Evolutionary conservation across 2,113 vertebrate species (phyloP).

Genomic region (Scalopus aquaticus): DNA sequence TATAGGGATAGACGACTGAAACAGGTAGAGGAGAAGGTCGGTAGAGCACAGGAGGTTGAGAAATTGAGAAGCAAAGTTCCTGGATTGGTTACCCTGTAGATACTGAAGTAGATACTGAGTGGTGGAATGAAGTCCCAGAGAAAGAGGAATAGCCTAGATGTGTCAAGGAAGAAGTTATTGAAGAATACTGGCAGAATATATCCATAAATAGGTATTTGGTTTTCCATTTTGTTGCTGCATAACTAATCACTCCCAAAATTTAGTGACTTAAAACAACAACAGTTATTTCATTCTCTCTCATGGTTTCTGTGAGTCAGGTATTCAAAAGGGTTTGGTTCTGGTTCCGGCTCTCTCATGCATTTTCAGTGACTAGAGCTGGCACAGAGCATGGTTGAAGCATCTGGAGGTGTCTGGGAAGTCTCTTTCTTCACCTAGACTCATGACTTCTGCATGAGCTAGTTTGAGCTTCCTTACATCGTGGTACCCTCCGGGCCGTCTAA

Average conservation of each 20-base stretch:
- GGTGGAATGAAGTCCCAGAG: not conserved
- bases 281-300: not conserved
- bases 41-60: not conserved
- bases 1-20: not conserved
- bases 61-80: slow-evolving; percentile 1
- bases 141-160: not conserved
- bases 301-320: slow-evolving; percentile 4
- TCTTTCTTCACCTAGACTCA: not conserved
- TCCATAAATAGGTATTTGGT: not conserved
- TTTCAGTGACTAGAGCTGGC: not conserved
- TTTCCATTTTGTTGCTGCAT: not conserved
- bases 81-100: not conserved
- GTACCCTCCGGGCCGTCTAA: not conserved
- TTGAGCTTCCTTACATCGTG: slow-evolving; percentile 34
- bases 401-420: not conserved
- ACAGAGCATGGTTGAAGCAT: not conserved
- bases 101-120: not conserved
- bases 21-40: not conserved
- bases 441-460: not conserved
- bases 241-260: not conserved
- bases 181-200: not conserved
- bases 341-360: not conserved
- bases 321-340: not conserved
- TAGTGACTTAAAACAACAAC: not conserved
- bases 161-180: not conserved